Evolutionary conservation across 2,113 vertebrate species (phyloP), one percentile per base, ranked within the genome.

Genomic region (Grammomys surdaster): DNA sequence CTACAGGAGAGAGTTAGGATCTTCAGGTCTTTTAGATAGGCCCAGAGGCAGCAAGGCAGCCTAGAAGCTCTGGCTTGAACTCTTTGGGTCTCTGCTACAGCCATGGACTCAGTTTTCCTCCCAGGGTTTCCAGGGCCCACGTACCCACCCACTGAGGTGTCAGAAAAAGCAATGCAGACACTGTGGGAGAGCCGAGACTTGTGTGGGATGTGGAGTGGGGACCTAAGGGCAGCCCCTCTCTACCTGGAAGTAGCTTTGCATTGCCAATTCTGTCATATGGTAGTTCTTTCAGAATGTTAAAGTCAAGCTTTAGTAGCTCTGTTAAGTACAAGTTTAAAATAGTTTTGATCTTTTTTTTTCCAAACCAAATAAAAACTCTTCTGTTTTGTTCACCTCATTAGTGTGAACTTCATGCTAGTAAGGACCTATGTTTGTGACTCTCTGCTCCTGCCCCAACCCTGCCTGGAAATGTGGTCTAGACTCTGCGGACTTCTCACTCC

Each of bases 21-120:
- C 11, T 9, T 33, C 1, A 40, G 86, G 56, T 69, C 48, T 36
- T n/a, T 46, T 33, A 33, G 22, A 0, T 40, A 0, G 6, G 11
- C 19, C 33, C 70, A 33, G 51, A 1, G 16, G 0, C 0, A 33
- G 40, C 54, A 14, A 13, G 63, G 60, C 24, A 17, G 63, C 4
- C 72, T 26, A 16, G 13, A 16, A 1, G 11, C 8, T 2, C 28
- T 1, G 54, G 1, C 78, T 1, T 33, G n/a, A 43, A 72, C 67
- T 20, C 0, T 0, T 1, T 9, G 7, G 0, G 1, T 1, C 54
- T 3, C 31, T 8, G 40, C 24, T 0, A 9, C 28, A 20, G 76
- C 46, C 0, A 3, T 43, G 54, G 40, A n/a, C 56, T 80, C n/a
- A 0, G 19, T 3, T 10, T 46, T 77, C 84, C 72, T 88, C 48